These are phyloP conservation scores for Platichthys flesus DNA, from an alignment of 2,113 vertebrate genomes.

Conservation along the genomic window DNA sequence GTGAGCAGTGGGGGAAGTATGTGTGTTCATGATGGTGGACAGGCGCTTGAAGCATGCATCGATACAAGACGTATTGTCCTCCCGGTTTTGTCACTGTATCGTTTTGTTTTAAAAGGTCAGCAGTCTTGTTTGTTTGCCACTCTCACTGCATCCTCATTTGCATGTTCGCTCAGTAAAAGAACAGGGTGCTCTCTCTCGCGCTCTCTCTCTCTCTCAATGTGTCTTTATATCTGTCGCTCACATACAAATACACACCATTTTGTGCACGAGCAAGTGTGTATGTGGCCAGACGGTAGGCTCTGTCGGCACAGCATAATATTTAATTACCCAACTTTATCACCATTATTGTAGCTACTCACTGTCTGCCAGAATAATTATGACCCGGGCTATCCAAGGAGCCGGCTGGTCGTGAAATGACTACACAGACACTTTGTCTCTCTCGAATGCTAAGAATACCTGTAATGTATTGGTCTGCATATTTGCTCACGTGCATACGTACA, in stretches of 20 bases:
- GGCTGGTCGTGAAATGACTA: conserved; percentile 31
- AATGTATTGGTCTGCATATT: conserved; percentile 9
- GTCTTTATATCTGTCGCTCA: conserved; percentile 36
- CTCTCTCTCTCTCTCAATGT: not conserved
- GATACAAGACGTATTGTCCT: conserved; percentile 18
- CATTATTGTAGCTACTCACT: conserved; percentile 58
- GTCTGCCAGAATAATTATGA: conserved; percentile 66
- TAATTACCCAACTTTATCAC: conserved; percentile 73
- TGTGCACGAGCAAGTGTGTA: conserved; percentile 9
- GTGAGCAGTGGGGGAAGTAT: conserved; percentile 18
- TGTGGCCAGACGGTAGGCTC: not conserved
- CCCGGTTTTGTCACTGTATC: conserved; percentile 22
- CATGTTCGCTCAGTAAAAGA: conserved; percentile 47
- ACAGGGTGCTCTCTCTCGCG: conserved; percentile 16
- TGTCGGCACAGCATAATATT: conserved; percentile 52
- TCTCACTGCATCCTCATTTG: conserved; percentile 44
- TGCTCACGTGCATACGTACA: not conserved
- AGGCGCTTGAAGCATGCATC: conserved; percentile 17
- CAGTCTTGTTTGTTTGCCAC: conserved; percentile 44
- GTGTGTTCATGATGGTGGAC: conserved; percentile 32
- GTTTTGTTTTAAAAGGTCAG: conserved; percentile 73
- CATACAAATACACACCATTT: conserved; percentile 17
- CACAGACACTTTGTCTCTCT: conserved; percentile 33
- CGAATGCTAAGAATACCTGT: conserved; percentile 50
- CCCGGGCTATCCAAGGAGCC: conserved; percentile 31